Evolutionary conservation across 2,888 invertebrate species (phyloP).

Genomic region (Desoria tigrina): DNA sequence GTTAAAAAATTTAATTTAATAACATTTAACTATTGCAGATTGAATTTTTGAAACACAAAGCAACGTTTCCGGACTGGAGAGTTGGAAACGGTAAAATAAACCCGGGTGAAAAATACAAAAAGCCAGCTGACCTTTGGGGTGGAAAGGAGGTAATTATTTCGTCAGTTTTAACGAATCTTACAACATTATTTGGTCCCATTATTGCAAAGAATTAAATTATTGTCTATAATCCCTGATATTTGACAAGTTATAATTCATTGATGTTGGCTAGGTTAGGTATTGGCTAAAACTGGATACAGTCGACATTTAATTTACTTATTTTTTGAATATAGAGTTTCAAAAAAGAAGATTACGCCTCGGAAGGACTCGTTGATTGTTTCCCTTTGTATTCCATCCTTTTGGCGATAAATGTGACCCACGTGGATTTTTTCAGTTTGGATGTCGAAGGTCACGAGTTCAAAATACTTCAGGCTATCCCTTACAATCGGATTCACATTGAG

Average conservation of each 20-base stretch:
- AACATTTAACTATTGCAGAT: no score
- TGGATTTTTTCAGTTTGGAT: conserved; percentile 25
- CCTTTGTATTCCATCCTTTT: conserved; percentile 24
- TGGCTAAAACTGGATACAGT: not conserved
- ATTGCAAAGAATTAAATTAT: no score
- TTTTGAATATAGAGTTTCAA: not conserved
- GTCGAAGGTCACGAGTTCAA: conserved; percentile 22
- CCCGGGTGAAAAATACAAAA: conserved; percentile 5
- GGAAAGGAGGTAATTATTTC: conserved; percentile 1
- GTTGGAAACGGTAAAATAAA: conserved; percentile 17
- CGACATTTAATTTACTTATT: not conserved
- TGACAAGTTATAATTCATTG: no score
- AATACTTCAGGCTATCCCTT: conserved; percentile 18
- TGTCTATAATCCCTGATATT: no score
- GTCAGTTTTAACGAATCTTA: no score
- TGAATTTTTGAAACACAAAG: conserved; percentile 19
- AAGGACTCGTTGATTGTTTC: conserved; percentile 23
- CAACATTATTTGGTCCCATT: not conserved
- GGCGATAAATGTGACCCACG: conserved; percentile 10
- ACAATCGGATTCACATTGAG: conserved; percentile 18
- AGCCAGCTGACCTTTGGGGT: not conserved
- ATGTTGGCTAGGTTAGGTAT: no score
- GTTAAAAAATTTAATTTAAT: no score
- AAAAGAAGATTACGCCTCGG: conserved; percentile 12
- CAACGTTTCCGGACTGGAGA: not conserved